These are phyloP conservation scores for Tricholauxania praeusta DNA, from an alignment of 2,888 invertebrate genomes.

Conservation along the genomic window DNA sequence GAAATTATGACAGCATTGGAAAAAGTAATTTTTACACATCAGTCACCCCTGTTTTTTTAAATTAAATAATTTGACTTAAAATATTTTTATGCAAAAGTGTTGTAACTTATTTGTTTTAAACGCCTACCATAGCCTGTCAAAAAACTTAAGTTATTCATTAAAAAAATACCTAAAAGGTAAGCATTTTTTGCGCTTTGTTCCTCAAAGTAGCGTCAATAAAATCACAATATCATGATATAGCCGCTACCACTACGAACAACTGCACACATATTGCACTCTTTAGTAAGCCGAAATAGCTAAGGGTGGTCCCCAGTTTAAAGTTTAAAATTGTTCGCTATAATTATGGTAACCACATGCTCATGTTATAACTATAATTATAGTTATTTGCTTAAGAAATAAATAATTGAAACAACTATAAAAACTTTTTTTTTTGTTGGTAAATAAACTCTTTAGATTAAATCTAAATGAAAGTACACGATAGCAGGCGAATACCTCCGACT, in stretches of 20 bases:
- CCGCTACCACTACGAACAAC: not conserved
- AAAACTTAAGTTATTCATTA: slow-evolving; percentile 1
- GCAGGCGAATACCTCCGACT: too few relatives aligned
- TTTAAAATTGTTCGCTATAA: slow-evolving; percentile 26
- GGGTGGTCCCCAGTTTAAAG: not conserved
- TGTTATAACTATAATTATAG: not conserved
- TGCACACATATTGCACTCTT: not conserved
- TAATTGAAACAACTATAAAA: too few relatives aligned
- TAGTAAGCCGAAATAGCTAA: not conserved
- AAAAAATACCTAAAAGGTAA: not conserved
- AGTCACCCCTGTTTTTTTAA: not conserved
- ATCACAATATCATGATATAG: not conserved
- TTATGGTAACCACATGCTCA: slow-evolving; percentile 6
- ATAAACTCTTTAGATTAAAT: too few relatives aligned
- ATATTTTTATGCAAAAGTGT: not conserved
- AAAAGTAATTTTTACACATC: not conserved
- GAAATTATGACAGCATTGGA: slow-evolving; percentile 16
- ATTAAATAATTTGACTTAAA: not conserved
- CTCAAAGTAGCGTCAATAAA: not conserved
- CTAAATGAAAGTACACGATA: too few relatives aligned
- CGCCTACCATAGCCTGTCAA: not conserved
- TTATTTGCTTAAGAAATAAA: too few relatives aligned
- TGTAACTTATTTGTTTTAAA: slow-evolving; percentile 15
- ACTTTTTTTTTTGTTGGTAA: too few relatives aligned
- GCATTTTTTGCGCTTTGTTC: not conserved